phyloP scores from a whole-genome alignment of 1,140 invertebrate species.

The Globodera ellingtonae region DNA sequence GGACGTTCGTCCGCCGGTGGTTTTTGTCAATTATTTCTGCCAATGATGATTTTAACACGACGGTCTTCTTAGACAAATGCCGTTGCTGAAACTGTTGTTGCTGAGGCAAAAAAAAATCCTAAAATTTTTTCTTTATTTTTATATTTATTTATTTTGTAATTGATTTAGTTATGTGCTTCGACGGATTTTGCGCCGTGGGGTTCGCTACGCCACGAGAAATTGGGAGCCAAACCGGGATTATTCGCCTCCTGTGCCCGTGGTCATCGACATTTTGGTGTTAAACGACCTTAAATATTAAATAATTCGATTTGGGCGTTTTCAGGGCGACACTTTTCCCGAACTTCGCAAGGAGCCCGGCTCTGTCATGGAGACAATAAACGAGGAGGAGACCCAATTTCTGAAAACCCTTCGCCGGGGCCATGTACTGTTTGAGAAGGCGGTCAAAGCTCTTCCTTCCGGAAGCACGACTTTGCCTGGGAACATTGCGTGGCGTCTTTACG shows the following conservation, averaged over 20 bases:
- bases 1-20: too few relatives aligned
- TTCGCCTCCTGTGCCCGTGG: slow-evolving; percentile 85
- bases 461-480: slow-evolving; percentile 74
- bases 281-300: too few relatives aligned
- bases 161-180: slow-evolving; percentile 78
- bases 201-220: slow-evolving; percentile 93
- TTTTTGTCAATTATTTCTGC: not conserved
- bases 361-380: slow-evolving; percentile 87
- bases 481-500: slow-evolving; percentile 94
- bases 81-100: slow-evolving; percentile 1
- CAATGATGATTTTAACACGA: slow-evolving; percentile 10
- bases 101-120: slow-evolving; percentile 58
- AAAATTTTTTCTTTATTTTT: slow-evolving; percentile 68
- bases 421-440: slow-evolving; percentile 85
- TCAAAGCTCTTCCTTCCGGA: slow-evolving; percentile 67
- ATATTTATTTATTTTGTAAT: not conserved
- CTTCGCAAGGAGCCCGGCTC: slow-evolving; percentile 85
- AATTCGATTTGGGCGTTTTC: slow-evolving; percentile 8
- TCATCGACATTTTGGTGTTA: slow-evolving; percentile 72
- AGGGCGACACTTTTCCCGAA: slow-evolving; percentile 90
- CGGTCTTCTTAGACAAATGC: slow-evolving; percentile 6
- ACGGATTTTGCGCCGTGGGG: slow-evolving; percentile 85
- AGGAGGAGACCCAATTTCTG: slow-evolving; percentile 96
- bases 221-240: slow-evolving; percentile 91
- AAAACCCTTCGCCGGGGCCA: slow-evolving; percentile 89